Conservation (phyloP, 2,113 vertebrate species). For the Rana temporaria region DNA sequence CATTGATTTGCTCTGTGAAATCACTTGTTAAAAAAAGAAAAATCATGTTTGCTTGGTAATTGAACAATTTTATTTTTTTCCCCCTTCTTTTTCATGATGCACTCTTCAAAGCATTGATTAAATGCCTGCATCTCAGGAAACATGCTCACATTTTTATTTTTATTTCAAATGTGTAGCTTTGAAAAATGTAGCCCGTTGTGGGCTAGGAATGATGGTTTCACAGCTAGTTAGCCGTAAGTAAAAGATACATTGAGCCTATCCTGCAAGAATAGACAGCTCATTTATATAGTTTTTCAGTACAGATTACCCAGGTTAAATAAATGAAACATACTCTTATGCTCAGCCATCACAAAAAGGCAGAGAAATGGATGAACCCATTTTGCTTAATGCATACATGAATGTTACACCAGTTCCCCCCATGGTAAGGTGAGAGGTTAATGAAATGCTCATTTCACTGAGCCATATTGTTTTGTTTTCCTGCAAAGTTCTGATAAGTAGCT, state of each 20-base stretch:
- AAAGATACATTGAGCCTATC: constrained; percentile 97
- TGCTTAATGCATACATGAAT: constrained; percentile 97
- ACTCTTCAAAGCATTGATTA: constrained; percentile 87
- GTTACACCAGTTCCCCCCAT: constrained; percentile 87
- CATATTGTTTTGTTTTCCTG: constrained; percentile 99
- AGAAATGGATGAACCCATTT: constrained; percentile 97
- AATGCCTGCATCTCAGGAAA: constrained; percentile 87
- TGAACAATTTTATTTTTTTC: constrained; percentile 94
- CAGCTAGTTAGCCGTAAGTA: constrained; percentile 98
- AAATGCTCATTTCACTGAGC: constrained; percentile 99
- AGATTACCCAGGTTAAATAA: constrained; percentile 95
- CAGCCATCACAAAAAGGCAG: constrained; percentile 91
- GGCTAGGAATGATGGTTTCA: constrained; percentile 95
- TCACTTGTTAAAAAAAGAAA: constrained; percentile 93
- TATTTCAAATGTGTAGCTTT: constrained; percentile 81
- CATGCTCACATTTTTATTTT: constrained; percentile 68
- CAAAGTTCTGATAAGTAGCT: constrained; percentile 98
- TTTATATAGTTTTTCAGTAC: constrained; percentile 89
- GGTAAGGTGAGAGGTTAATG: constrained; percentile 99
- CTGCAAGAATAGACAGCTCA: constrained; percentile 96
- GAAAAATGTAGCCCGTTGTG: constrained; percentile 85
- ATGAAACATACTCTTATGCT: constrained; percentile 93
- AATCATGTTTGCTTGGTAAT: constrained; percentile 93
- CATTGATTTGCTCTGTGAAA: constrained; percentile 98
- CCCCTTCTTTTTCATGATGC: constrained; percentile 67